Evolutionary conservation across 2,888 invertebrate species (phyloP).

Genomic region (Mythimna loreyi): DNA sequence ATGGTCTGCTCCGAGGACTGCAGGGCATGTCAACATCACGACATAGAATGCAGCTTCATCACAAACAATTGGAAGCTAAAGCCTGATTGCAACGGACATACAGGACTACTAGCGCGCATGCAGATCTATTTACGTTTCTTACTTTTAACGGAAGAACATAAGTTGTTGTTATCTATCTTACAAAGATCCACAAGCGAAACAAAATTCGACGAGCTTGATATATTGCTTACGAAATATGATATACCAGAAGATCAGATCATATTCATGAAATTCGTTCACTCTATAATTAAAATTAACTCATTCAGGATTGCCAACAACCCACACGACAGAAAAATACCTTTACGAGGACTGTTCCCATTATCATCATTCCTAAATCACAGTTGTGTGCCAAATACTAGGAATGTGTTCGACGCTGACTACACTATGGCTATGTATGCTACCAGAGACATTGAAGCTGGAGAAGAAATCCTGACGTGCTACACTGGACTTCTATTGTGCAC

Average conservation of each 20-base stretch:
- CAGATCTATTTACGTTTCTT: constrained; percentile 79
- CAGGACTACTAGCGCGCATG: constrained; percentile 68
- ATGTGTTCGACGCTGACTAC: constrained; percentile 89
- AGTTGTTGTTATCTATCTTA: constrained; percentile 83
- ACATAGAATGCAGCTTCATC: constrained; percentile 92
- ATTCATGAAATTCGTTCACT: constrained; percentile 89
- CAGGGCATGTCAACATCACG: constrained; percentile 89
- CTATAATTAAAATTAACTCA: constrained; percentile 92
- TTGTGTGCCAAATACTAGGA: constrained; percentile 93
- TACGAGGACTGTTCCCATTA: constrained; percentile 92
- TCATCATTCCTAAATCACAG: constrained; percentile 93
- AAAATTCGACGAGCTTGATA: constrained; percentile 87
- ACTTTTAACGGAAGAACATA: constrained; percentile 79
- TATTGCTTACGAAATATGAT: constrained; percentile 80
- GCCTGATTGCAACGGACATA: constrained; percentile 58
- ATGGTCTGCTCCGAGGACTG: constrained; percentile 92
- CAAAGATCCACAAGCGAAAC: constrained; percentile 77
- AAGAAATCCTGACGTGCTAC: constrained; percentile 93
- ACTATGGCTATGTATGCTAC: constrained; percentile 91
- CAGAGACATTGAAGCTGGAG: constrained; percentile 89
- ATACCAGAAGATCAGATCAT: constrained; percentile 88
- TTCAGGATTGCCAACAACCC: constrained; percentile 89
- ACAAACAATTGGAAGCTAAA: constrained; percentile 85
- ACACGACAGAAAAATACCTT: constrained; percentile 77
- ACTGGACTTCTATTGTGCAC: constrained; percentile 93